Base-by-base conservation (phyloP, 2,113 vertebrate genomes). In the Myiozetetes cayanensis region DNA sequence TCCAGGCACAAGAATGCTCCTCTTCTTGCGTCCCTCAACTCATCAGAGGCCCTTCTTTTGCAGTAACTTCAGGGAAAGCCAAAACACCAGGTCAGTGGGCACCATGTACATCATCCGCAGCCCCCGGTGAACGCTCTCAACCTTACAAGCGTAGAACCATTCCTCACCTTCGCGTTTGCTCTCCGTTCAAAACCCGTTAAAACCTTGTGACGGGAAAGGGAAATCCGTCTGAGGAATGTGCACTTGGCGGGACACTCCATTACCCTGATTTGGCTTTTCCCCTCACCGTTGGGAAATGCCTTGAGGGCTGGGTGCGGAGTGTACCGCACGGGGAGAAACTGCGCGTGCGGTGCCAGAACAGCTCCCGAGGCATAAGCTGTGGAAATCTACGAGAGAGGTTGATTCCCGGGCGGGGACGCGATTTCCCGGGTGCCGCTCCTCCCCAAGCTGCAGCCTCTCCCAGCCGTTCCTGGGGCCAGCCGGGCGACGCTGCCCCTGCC, bases 81-180 rank as follows among this genome's bases (percentile, higher is more conserved):
- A 7, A n/a, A 49, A 28, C 31, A 39, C 8, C 22, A 9, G 13
- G 9, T 30, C 16, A 2, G 8, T 25, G 77, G 19, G 47, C 47
- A 44, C 5, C 10, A 19, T 4, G 3, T 33, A 1, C 8, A 19
- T 14, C 1, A 4, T 27, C 19, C 27, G 21, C 25, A 39, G 33
- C 2, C 13, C 23, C 5, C 2, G 3, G 13, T 2, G 44, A 37
- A 5, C 2, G 0, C 30, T 41, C 20, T 14, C 4, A 33, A 52
- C 16, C 10, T 6, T 25, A 20, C 16, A 19, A 55, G 10, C 10
- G 8, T 14, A 24, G n/a, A 66, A 43, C 20, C 37, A 70, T 6
- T 31, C 46, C 53, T 39, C n/a, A 80, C 53, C 31, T 68, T 27
- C 25, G 3, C 10, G 0, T 37, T 61, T 14, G 10, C 39, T 41